Evolutionary conservation across 2,888 invertebrate genomes (phyloP).

Genomic region (Lobophora halterata): DNA sequence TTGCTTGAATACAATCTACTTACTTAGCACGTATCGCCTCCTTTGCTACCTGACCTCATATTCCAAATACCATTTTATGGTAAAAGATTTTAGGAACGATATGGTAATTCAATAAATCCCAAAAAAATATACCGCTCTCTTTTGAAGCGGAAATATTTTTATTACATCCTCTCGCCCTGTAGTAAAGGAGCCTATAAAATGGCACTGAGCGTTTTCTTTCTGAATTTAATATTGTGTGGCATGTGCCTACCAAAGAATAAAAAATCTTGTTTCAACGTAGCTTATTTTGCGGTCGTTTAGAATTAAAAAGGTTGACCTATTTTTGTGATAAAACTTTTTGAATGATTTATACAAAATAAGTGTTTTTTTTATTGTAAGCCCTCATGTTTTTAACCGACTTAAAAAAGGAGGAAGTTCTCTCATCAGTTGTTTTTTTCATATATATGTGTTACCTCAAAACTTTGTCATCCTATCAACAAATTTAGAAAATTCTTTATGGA

Average conservation of each 20-base stretch:
- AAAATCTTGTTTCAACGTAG: conserved; percentile 3
- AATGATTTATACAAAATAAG: too few relatives aligned
- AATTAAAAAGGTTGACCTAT: conserved; percentile 13
- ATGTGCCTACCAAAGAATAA: conserved; percentile 11
- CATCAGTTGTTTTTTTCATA: too few relatives aligned
- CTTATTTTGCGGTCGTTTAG: conserved; percentile 1
- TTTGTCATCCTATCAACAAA: too few relatives aligned
- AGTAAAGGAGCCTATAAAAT: conserved; percentile 14
- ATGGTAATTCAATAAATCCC: conserved; percentile 14
- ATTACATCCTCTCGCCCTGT: conserved; percentile 6
- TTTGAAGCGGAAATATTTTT: conserved; percentile 16
- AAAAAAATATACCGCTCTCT: conserved; percentile 12
- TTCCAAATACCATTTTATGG: background rate
- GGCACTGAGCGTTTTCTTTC: conserved; percentile 8
- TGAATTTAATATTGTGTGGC: conserved; percentile 18
- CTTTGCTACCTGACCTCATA: background rate
- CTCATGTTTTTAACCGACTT: too few relatives aligned
- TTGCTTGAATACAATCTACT: too few relatives aligned
- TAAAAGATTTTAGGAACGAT: background rate
- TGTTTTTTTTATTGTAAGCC: too few relatives aligned
- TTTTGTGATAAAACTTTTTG: too few relatives aligned
- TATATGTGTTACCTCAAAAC: too few relatives aligned
- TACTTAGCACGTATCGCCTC: too few relatives aligned
- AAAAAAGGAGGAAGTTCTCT: too few relatives aligned
- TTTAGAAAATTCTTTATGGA: too few relatives aligned